These are phyloP conservation scores for Gymnosoma rotundatum DNA, from an alignment of 2,888 invertebrate species.

Conservation along the genomic window DNA sequence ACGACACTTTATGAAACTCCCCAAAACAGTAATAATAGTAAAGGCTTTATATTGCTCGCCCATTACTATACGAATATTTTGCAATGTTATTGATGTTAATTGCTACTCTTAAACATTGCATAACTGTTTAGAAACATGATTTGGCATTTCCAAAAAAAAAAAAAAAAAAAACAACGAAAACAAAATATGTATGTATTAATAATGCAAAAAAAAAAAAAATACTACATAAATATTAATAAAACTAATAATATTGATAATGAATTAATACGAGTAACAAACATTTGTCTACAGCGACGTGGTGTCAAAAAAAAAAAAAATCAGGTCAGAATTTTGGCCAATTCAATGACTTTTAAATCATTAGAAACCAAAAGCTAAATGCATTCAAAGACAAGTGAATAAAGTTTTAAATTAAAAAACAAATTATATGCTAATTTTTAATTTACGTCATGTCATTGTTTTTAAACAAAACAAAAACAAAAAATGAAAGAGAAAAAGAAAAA, in stretches of 20 bases:
- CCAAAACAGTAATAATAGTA: slow-evolving; percentile 53
- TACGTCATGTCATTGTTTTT: background rate
- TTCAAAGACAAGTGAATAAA: background rate
- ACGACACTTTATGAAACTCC: slow-evolving; percentile 30
- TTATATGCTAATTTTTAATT: background rate
- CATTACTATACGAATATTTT: background rate
- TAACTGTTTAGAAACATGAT: slow-evolving; percentile 43
- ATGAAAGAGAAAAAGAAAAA: too few species aligned
- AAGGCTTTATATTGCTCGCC: slow-evolving; percentile 44
- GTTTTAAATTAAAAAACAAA: too few species aligned
- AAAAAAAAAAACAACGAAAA: background rate
- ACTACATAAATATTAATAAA: background rate
- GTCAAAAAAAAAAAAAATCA: slow-evolving; percentile 24
- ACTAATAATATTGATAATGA: slow-evolving; percentile 33
- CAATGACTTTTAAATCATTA: slow-evolving; percentile 59
- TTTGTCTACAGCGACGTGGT: slow-evolving; percentile 9
- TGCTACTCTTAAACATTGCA: slow-evolving; percentile 48
- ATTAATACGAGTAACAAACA: slow-evolving; percentile 26
- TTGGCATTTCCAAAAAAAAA: slow-evolving; percentile 42
- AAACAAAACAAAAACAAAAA: slow-evolving; percentile 11
- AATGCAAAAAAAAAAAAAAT: background rate
- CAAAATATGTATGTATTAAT: background rate
- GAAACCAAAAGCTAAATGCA: background rate
- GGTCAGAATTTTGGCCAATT: slow-evolving; percentile 64
- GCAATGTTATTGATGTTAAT: slow-evolving; percentile 45